Evolutionary conservation across 64 coral and sea anemone genomes (phyloP), one percentile per base, ranked within the genome.

Genomic region (Pocillopora damicornis): DNA sequence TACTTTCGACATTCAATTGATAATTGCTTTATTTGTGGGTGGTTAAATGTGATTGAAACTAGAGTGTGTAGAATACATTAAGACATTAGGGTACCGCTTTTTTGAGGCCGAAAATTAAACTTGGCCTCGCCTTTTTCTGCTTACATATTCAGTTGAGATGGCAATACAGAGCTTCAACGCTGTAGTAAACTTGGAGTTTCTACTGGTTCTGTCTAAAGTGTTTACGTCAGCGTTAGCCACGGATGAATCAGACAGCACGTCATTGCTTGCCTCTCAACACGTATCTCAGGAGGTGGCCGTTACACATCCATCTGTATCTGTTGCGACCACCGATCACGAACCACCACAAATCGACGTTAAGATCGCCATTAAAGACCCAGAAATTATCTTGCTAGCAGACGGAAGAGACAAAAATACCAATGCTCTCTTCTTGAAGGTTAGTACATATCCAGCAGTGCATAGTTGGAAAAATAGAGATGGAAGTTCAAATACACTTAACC

Each of bases 331-430:
- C 37, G 97, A 83, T 59, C 89, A 95, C 45, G 90, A 90, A 71
- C 78, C 90, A 13, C 87, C 90, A 0, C 42, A 90, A 30, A 76
- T 99, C 22, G 60, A 64, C n/a, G 81, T 99, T 12, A 88, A 75
- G 64, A 85, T 99, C 79, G 18, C 61, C 17, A 80, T 99, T 9
- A 91, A 89, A 61, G 88, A 95, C 20, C 97, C 97, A 14, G 97
- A 99, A 60, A 95, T 99, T 42, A 88, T 94, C 35, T 63, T 98
- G 20, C 67, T 98, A 30, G 96, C 96, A 35, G 96, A 98, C 92
- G 96, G 93, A 56, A 95, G 85, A 56, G 93, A 98, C 79, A 98
- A 98, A 59, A 84, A 83, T 37, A 98, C 96, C 14, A 88, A 98
- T 88, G 96, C 96, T 23, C 63, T 98, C 63, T 90, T 98, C 64